Evolutionary conservation across 2,888 invertebrate species (phyloP).

Genomic region (Schrankia costaestrigalis): DNA sequence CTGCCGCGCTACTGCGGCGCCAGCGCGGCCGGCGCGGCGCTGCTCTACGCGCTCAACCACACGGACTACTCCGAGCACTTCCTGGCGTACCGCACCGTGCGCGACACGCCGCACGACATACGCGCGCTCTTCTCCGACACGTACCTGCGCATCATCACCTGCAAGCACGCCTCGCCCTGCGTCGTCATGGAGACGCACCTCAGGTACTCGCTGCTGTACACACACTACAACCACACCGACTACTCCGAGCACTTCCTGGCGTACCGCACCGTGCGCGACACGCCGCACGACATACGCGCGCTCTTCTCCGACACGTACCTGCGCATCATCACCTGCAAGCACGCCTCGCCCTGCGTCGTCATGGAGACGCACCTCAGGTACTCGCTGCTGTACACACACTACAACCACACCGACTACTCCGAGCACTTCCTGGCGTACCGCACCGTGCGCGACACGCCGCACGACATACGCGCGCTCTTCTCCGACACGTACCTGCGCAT

Average conservation of each 20-base stretch:
- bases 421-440: too few species aligned
- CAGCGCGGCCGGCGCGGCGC: constrained; percentile 87
- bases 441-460: too few species aligned
- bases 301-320: too few species aligned
- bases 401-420: too few species aligned
- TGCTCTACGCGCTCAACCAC: constrained; percentile 85
- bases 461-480: too few species aligned
- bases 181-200: constrained; percentile 83
- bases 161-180: constrained; percentile 74
- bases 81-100: constrained; percentile 90
- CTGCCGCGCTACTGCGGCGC: constrained; percentile 89
- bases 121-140: constrained; percentile 89
- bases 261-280: neutral
- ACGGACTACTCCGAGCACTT: constrained; percentile 88
- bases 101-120: constrained; percentile 88
- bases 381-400: too few species aligned
- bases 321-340: too few species aligned
- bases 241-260: neutral
- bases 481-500: too few species aligned
- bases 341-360: too few species aligned
- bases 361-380: too few species aligned
- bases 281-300: too few species aligned
- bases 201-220: constrained; percentile 47
- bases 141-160: constrained; percentile 86
- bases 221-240: too few species aligned